A percentile compares a stretch with the other conserved stretches of the same genome.
Evolutionary conservation across 2,113 vertebrate genomes (phyloP).

Genomic region (Paramormyrops kingsleyae): DNA sequence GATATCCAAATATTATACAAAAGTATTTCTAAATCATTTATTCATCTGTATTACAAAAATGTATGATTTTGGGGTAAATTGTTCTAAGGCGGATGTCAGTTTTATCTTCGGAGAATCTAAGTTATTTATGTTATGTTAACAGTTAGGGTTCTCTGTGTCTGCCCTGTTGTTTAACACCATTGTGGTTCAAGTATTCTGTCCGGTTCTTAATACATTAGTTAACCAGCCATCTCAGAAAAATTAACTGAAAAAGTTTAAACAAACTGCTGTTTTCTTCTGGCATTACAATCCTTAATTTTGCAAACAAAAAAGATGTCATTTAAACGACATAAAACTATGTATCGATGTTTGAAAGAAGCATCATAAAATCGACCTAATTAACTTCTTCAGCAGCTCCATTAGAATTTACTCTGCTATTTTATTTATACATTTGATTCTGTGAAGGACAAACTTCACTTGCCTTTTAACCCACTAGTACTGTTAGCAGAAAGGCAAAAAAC

Average conservation of each 20-base stretch:
- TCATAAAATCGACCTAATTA: not conserved
- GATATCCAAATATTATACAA: not conserved
- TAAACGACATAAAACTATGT: not conserved
- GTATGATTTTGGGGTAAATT: not conserved
- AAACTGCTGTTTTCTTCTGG: not conserved
- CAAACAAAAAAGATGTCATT: not conserved
- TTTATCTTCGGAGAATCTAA: not conserved
- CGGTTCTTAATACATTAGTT: not conserved
- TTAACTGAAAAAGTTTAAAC: not conserved
- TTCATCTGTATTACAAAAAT: conserved; percentile 7
- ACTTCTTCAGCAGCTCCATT: not conserved
- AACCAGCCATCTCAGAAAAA: not conserved
- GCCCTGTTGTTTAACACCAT: not conserved
- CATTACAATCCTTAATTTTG: not conserved
- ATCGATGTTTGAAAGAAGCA: not conserved
- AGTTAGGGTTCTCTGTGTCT: not conserved
- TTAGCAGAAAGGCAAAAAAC: not conserved
- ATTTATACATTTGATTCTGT: not conserved
- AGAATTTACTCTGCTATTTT: not conserved
- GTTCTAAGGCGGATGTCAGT: not conserved
- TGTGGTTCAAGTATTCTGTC: not conserved
- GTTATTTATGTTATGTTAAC: not conserved
- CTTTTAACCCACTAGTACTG: not conserved
- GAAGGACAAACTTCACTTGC: not conserved
- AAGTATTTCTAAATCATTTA: conserved; percentile 2